Evolutionary conservation across 2,888 invertebrate species (phyloP), one percentile per base, ranked within the genome.

Genomic region (Biston stratarius): DNA sequence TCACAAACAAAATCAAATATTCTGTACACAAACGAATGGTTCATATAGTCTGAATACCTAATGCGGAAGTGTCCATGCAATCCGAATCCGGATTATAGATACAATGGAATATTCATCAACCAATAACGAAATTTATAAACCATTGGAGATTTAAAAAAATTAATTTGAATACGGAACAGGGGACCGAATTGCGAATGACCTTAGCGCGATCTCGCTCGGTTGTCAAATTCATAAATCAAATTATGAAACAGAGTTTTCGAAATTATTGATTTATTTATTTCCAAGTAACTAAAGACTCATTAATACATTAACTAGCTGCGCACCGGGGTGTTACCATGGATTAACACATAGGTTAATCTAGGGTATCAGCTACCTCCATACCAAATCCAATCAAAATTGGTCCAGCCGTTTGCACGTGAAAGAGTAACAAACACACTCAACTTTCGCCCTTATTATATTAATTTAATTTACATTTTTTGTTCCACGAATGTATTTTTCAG

Each of bases 191-290:
- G 60, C 15, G 12, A 47, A 60, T 15, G 64, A 56, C 69, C 65
- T 65, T 72, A 0, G 38, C 38, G 38, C 68, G 60, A 34, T 44
- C 64, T 42, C 45, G 49, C 60, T 67, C 64, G 53, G 81, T 83
- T 79, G 76, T 80, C 81, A 83, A 83, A 84, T 81, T 81, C 73
- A 68, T 71, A 11, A 53, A 70, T 61, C 63, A 53, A 62, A 67
- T 81, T 79, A 73, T 73, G 64, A 15, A 53, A 40, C 53, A 6
- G 11, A 40, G 11, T 40, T 53, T 10, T 9, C 14, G 7, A 38
- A 53, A 11, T 53, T 2, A 38, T 12, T 38, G 38, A 14, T 14
- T 15, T 9, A 24, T 57, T 57, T 45, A n/a, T 5, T 5, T 36
- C 5, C 36, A 36, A 36, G 36, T n/a, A n/a, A n/a, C n/a, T n/a